Base-by-base conservation (phyloP, 2,113 vertebrate species). In the Salvelinus sp. region DNA sequence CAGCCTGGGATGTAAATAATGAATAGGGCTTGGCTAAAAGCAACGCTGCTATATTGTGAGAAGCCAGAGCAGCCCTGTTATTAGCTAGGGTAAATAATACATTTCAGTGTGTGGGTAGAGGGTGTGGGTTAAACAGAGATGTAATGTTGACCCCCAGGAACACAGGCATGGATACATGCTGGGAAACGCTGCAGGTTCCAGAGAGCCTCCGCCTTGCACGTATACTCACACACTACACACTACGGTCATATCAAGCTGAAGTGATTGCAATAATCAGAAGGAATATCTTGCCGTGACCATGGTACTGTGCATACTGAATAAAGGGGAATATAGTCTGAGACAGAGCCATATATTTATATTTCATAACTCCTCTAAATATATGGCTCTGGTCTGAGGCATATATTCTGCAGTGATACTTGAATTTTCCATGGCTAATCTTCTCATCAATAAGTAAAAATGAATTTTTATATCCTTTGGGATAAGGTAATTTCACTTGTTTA, bases 51-150 rank as follows among this genome's bases (percentile, higher is more conserved):
- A 30, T 25, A 63, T 47, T 75, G n/a, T 78, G 9, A 2, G 38
- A 44, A 44, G 38, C 38, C 38, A 2, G 38, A 44, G 38, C 38
- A 44, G 38, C 38, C 38, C 38, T 44, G 38, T 44, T 75, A 69
- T 78, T 78, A 72, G 74, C 69, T 25, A 16, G 23, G 73, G 30
- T 83, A 76, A 79, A 83, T 79, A 78, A 75, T 80, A 73, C 25
- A 77, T 75, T 22, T 16, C 9, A 65, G 57, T 58, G 28, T 50
- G 76, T 50, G 69, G 44, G 65, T 20, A 64, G 78, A 80, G 60
- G 67, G 65, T 33, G 70, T 60, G 44, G 30, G 54, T 80, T 78
- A 78, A 80, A 83, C 64, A 78, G 65, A 79, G 65, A 76, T 22
- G 48, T 76, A 67, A 70, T 70, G 22, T 75, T 57, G 75, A 79